phyloP scores from a whole-genome alignment of 2,888 invertebrate species.

The Diploptera punctata region DNA sequence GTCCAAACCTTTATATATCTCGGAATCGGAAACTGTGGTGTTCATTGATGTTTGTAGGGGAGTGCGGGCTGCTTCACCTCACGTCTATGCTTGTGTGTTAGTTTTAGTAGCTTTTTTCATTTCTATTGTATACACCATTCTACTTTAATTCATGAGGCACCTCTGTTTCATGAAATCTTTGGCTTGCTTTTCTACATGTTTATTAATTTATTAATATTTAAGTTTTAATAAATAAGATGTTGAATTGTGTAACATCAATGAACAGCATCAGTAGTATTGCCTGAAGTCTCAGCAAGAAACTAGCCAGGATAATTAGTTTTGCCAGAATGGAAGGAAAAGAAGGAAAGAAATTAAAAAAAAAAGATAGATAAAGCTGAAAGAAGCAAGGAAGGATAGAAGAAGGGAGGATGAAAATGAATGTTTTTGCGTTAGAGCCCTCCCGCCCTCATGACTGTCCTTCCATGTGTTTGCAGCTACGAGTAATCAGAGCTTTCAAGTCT shows the following conservation, averaged over 20 bases:
- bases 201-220: constrained; percentile 36
- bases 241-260: constrained; percentile 29
- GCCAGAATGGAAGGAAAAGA: constrained; percentile 22
- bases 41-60: constrained; percentile 42
- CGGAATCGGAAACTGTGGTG: constrained; percentile 36
- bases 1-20: constrained; percentile 22
- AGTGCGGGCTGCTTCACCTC: constrained; percentile 13
- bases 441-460: constrained; percentile 55
- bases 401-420: constrained; percentile 35
- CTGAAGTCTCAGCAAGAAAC: too few relatives aligned
- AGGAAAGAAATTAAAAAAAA: background rate
- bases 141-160: constrained; percentile 1
- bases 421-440: constrained; percentile 44
- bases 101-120: constrained; percentile 7
- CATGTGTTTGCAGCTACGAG: constrained; percentile 96
- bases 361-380: background rate
- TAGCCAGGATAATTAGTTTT: constrained; percentile 18
- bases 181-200: constrained; percentile 25
- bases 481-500: constrained; percentile 99
- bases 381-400: constrained; percentile 29
- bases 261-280: constrained; percentile 28
- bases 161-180: constrained; percentile 12
- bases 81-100: constrained; percentile 22
- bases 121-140: background rate
- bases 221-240: constrained; percentile 7